Conservation (phyloP, 1,140 invertebrate genomes). For the Drosophila athabasca region DNA sequence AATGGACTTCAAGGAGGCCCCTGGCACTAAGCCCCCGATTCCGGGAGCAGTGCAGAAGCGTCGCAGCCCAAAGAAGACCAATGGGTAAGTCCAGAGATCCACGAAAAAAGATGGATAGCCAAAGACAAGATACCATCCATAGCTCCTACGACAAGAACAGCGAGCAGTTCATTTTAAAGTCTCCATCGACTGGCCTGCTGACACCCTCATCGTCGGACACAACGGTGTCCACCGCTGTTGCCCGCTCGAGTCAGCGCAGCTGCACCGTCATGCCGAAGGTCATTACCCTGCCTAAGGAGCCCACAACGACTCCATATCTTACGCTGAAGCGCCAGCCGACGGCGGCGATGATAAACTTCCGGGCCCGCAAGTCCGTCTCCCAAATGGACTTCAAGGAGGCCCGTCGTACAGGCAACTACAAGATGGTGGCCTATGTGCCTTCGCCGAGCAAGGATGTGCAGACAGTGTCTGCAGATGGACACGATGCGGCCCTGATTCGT, state of each 20-base stretch:
- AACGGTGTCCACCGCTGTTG: conserved; percentile 39
- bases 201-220: conserved; percentile 68
- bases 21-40: conserved; percentile 18
- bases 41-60: too few species aligned
- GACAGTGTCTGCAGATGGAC: not conserved
- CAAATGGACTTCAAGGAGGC: conserved; percentile 79
- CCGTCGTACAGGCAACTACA: conserved; percentile 59
- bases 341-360: conserved; percentile 57
- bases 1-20: conserved; percentile 75
- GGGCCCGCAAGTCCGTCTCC: conserved; percentile 67
- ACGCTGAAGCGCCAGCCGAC: conserved; percentile 62
- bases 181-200: conserved; percentile 23
- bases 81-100: too few species aligned
- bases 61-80: too few species aligned
- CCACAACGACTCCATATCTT: conserved; percentile 40
- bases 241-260: conserved; percentile 7
- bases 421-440: conserved; percentile 54
- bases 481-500: conserved; percentile 39
- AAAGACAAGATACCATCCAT: not conserved
- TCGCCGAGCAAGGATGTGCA: conserved; percentile 17
- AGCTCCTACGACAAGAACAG: conserved; percentile 29
- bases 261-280: conserved; percentile 13
- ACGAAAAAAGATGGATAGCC: too few species aligned
- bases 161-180: conserved; percentile 9
- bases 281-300: not conserved